Percentiles rank a stretch among this genome's conserved stretches.
phyloP scores from a whole-genome alignment of 2,797 vertebrate genomes.

The Ataeniobius toweri region DNA sequence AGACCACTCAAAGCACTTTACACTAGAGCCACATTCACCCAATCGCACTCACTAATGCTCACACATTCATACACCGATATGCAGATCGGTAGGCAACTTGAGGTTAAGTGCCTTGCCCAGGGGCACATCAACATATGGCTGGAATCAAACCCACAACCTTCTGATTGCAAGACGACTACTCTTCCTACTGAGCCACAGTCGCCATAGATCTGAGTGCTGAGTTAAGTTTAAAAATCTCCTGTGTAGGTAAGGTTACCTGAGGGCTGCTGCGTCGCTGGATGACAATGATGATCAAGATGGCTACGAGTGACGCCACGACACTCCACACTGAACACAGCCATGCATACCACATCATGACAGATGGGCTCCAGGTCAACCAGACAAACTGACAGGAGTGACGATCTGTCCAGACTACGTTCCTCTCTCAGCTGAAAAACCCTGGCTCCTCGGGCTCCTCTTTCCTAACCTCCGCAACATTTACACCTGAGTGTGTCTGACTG shows the following conservation, averaged over 20 bases:
- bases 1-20: too few species aligned
- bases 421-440: conserved; percentile 10
- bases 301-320: conserved; percentile 56
- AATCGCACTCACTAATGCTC: too few species aligned
- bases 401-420: conserved; percentile 22
- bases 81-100: too few species aligned
- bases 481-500: conserved; percentile 18
- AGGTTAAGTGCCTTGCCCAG: too few species aligned
- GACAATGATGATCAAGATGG: conserved; percentile 52
- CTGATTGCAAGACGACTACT: too few species aligned
- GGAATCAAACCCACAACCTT: too few species aligned
- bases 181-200: too few species aligned
- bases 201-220: not conserved
- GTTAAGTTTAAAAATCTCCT: not conserved
- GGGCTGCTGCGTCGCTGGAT: conserved; percentile 51
- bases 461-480: conserved; percentile 24
- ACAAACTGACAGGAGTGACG: conserved; percentile 8
- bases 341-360: conserved; percentile 55
- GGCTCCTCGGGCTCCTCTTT: conserved; percentile 18
- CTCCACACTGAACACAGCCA: conserved; percentile 65
- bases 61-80: too few species aligned
- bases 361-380: conserved; percentile 24
- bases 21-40: too few species aligned
- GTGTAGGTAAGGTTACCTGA: conserved; percentile 56
- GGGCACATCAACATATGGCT: too few species aligned